Conservation (phyloP, 2,888 invertebrate species). For the Monoplex corrugatus region DNA sequence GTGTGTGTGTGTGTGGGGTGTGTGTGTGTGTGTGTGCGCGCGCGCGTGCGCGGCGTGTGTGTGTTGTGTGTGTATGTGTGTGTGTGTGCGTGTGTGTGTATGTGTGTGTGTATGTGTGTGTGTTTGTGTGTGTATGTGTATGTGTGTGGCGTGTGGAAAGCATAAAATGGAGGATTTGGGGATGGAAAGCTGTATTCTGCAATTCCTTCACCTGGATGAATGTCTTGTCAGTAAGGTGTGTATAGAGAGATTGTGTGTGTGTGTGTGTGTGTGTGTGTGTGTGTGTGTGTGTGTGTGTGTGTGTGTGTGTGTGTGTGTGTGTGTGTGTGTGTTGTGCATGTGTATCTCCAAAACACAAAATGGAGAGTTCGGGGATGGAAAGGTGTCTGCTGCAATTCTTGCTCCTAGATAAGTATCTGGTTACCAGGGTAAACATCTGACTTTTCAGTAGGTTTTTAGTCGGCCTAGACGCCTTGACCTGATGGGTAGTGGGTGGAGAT, state of each 20-base stretch:
- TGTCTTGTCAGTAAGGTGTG: conserved; percentile 82
- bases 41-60: conserved; percentile 78
- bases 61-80: conserved; percentile 39
- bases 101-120: not conserved
- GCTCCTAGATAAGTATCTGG: conserved; percentile 82
- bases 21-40: not conserved
- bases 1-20: not conserved
- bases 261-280: too few species aligned
- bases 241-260: too few species aligned
- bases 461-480: too few species aligned
- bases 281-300: too few species aligned
- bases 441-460: too few species aligned
- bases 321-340: too few species aligned
- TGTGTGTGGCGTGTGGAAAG: conserved; percentile 77
- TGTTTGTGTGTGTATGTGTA: conserved; percentile 50
- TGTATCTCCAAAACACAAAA: conserved; percentile 68
- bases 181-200: conserved; percentile 78
- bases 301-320: too few species aligned
- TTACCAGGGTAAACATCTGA: too few species aligned
- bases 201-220: conserved; percentile 82
- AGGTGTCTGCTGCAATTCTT: conserved; percentile 82
- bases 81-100: not conserved
- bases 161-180: conserved; percentile 77
- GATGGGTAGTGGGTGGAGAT: too few species aligned
- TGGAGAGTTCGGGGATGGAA: conserved; percentile 73